Evolutionary conservation across 2,888 invertebrate genomes (phyloP).

Genomic region (Troides oblongomaculatus): DNA sequence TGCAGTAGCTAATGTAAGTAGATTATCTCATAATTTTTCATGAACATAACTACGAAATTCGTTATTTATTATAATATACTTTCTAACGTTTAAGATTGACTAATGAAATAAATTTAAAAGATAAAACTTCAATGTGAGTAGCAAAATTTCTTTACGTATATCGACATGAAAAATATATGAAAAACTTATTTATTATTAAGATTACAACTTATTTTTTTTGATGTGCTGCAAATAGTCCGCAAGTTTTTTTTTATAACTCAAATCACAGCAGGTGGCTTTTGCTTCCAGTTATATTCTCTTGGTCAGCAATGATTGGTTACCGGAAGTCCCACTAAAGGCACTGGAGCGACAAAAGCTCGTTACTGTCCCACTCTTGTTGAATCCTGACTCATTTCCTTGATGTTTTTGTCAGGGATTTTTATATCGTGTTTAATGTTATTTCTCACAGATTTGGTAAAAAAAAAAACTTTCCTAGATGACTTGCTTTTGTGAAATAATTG

Average conservation of each 20-base stretch:
- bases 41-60: too few relatives aligned
- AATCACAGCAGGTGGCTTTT: slow-evolving; percentile 56
- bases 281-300: slow-evolving; percentile 29
- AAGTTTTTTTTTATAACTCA: slow-evolving; percentile 23
- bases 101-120: too few relatives aligned
- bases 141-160: too few relatives aligned
- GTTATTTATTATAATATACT: too few relatives aligned
- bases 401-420: slow-evolving; percentile 49
- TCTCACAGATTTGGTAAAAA: slow-evolving; percentile 50
- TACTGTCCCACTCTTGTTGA: slow-evolving; percentile 54
- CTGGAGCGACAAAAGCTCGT: slow-evolving; percentile 63
- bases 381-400: slow-evolving; percentile 71
- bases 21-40: too few relatives aligned
- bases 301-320: slow-evolving; percentile 39
- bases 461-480: slow-evolving; percentile 36
- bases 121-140: too few relatives aligned
- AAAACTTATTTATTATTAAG: too few relatives aligned
- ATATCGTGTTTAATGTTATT: slow-evolving; percentile 52
- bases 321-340: slow-evolving; percentile 63
- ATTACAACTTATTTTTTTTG: background rate
- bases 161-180: too few relatives aligned
- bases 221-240: background rate
- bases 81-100: too few relatives aligned
- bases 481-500: slow-evolving; percentile 39
- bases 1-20: too few relatives aligned